phyloP scores from a whole-genome alignment of 1,140 invertebrate species.

The Trachymyrmex cornetzi region DNA sequence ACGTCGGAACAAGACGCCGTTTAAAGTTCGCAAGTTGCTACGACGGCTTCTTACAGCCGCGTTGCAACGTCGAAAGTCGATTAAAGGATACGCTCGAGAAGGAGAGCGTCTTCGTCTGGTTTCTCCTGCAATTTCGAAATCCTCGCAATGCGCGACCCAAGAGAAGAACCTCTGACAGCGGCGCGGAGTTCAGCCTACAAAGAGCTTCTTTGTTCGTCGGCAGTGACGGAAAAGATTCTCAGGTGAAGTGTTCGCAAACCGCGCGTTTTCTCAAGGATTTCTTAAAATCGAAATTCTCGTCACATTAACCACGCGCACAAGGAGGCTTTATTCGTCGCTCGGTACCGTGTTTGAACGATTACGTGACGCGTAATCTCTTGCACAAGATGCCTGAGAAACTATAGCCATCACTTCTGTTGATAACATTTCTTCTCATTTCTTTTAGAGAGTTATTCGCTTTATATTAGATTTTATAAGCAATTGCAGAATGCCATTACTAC shows the following conservation, averaged over 20 bases:
- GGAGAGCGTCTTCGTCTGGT: constrained; percentile 29
- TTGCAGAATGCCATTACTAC: not conserved
- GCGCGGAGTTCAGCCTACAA: constrained; percentile 25
- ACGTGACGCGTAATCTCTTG: constrained; percentile 2
- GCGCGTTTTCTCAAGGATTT: constrained; percentile 32
- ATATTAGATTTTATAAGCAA: not conserved
- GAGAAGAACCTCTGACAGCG: not conserved
- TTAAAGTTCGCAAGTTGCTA: constrained; percentile 45
- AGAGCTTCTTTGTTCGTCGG: constrained; percentile 37
- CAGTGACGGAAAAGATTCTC: constrained; percentile 38
- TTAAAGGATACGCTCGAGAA: constrained; percentile 60
- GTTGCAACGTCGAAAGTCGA: constrained; percentile 57
- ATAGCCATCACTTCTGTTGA: not conserved
- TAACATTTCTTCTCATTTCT: not conserved
- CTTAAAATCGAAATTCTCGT: constrained; percentile 44
- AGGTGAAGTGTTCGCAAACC: constrained; percentile 8
- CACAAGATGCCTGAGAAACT: constrained; percentile 26
- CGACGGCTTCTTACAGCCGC: constrained; percentile 19
- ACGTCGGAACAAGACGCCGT: constrained; percentile 47
- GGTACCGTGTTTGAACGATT: constrained; percentile 19
- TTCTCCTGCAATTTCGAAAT: constrained; percentile 60
- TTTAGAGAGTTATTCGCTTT: not conserved
- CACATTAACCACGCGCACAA: constrained; percentile 31
- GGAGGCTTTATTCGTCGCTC: constrained; percentile 16
- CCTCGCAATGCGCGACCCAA: constrained; percentile 26